Base-by-base conservation (phyloP, 2,113 vertebrate genomes). In the Hydrochoerus hydrochaeris region DNA sequence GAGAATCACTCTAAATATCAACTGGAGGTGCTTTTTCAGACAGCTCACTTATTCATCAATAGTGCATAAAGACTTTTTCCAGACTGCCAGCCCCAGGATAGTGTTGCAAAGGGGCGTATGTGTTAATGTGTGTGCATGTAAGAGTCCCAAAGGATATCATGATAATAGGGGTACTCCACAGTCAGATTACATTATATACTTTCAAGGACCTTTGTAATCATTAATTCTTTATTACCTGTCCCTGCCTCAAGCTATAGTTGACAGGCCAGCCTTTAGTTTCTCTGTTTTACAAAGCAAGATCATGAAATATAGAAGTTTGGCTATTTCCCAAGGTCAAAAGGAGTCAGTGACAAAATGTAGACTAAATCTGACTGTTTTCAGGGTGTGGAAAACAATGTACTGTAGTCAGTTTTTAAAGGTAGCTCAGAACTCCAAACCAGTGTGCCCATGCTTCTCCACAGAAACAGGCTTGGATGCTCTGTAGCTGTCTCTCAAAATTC, bases 141-240 rank as follows among this genome's bases (percentile, higher is more conserved):
- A 2, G 26, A 11, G 35, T 46, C 94, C 52, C 78, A 32, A 2
- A 87, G 88, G 90, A 38, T 0, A 11, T 44, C 60, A 22, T 19
- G 22, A 4, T 5, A 78, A 3, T 80, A 82, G 35, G 57, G 73
- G 44, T 65, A 35, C 22, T 94, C 85, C 71, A 0, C 49, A 2
- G 67, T 85, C n/a, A 46, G 91, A 93, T 14, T 69, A n/a, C 13
- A 5, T 63, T 93, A 95, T 85, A 58, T 92, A 32, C 82, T 90
- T 73, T 90, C 94, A 89, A 22, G 80, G 85, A 86, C 85, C 85
- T 92, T 92, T 73, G 41, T 19, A 60, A 82, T 75, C 88, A 84
- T 95, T 95, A 5, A 94, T 95, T 97, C 92, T 94, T 92, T 89
- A 95, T 94, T 30, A 63, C 13, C 63, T 46, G 65, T 84, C 63